Base-by-base conservation (phyloP, 2,113 vertebrate species). In the Pleuronectes platessa region DNA sequence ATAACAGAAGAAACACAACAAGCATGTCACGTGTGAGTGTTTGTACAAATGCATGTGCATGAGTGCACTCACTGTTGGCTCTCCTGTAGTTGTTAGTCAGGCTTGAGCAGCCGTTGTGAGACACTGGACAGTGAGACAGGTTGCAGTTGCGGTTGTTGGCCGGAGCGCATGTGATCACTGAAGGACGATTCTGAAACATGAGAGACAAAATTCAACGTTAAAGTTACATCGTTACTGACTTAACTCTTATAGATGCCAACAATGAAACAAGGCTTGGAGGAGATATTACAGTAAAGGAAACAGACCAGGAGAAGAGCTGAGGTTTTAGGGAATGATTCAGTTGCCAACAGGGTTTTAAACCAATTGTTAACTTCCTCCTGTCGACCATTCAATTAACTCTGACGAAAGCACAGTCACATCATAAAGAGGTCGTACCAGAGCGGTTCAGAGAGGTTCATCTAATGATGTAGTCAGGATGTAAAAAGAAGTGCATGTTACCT, bases 61-160 rank as follows among this genome's bases (percentile, higher is more conserved):
- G 26, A 14, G 9, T 40, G 31, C 4, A 94, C 98, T 98, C 90
- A 99, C 97, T 94, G 91, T 96, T 95, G 59, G 94, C 89, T 90
- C 96, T 95, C 74, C 97, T 94, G 94, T 96, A 98, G 93, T 83
- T 96, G 80, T 94, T 86, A 0, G 94, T 80, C 82, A 94, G 77
- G 0, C 93, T 91, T 1, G 95, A 91, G 17, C 97, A 98, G 93
- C 96, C 95, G 0, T 96, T 97, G 94, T 99, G 97, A 3, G 95
- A 96, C 0, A 97, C 88, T 0, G 98, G 96, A 92, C 97, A 99
- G 90, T 98, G 97, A 0, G 97, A 98, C 82, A 99, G 95, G 94
- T 97, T 98, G 89, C 97, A 99, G 95, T 98, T 99, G 7, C 97
- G 96, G 93, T 95, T 96, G 85, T 92, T 98, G 15, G 97, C 96